Evolutionary conservation across 2,113 vertebrate genomes (phyloP).

Genomic region (Pelecanus crispus): DNA sequence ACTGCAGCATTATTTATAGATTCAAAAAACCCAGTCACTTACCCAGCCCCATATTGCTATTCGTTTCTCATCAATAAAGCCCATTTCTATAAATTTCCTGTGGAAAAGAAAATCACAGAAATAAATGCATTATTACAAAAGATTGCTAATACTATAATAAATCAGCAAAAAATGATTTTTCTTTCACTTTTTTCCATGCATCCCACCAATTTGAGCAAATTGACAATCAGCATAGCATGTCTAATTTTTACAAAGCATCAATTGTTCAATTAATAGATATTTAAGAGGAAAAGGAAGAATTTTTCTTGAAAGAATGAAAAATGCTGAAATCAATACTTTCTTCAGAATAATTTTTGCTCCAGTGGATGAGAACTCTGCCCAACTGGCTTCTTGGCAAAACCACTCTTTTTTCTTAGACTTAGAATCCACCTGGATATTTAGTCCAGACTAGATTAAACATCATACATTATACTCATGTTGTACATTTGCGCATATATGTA

Average conservation of each 20-base stretch:
- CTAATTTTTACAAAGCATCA: neutral
- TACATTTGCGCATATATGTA: too few species aligned
- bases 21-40: slow-evolving; percentile 48
- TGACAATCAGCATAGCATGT: slow-evolving; percentile 15
- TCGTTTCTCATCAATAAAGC: slow-evolving; percentile 81
- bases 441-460: neutral
- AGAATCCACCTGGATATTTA: neutral
- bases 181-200: slow-evolving; percentile 42
- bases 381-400: neutral
- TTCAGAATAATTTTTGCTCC: neutral
- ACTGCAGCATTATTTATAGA: neutral
- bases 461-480: neutral
- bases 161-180: neutral
- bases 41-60: slow-evolving; percentile 87
- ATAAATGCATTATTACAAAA: slow-evolving; percentile 44
- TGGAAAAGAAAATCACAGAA: slow-evolving; percentile 56
- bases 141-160: neutral
- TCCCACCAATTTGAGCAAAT: neutral
- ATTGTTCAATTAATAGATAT: neutral
- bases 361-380: neutral
- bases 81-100: slow-evolving; percentile 84
- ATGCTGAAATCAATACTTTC: neutral
- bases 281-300: neutral
- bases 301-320: neutral
- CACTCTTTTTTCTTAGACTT: neutral